Base-by-base conservation (phyloP, 2,113 vertebrate species). In the Cathartes aura region DNA sequence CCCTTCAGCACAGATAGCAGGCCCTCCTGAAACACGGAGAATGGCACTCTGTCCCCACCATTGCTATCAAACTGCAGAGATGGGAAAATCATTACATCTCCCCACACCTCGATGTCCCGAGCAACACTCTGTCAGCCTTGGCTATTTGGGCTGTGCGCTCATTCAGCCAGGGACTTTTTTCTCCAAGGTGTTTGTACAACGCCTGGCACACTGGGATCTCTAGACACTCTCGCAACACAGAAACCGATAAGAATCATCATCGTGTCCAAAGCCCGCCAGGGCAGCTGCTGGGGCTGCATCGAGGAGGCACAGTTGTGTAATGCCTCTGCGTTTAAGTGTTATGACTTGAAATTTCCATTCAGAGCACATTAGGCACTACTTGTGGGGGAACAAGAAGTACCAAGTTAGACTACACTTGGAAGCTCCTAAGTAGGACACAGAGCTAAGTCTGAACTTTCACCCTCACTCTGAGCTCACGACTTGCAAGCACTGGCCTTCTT, bases 101-200 rank as follows among this genome's bases (percentile, higher is more conserved):
- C 53, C 29, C 42, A 75, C 11, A 66, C 32, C 67, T 87, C 32
- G 24, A 3, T 1, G 2, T 34, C 48, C 34, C 6, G 2, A 45
- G 29, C 64, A 74, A 32, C 7, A 1, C n/a, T 30, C 42, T 14
- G 34, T 55, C n/a, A 74, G 60, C 29, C 50, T 52, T 56, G 36
- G 62, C 29, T 80, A 19, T 84, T 50, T 56, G 42, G 50, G 32
- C 55, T 1, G 0, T 42, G 13, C 1, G 0, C 56, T 88, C 4
- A 0, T 62, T 48, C 43, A 63, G 30, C 40, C 74, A 64, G 34
- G 48, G 36, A 13, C 1, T 2, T 4, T 16, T 78, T 72, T 43
- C 1, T 73, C 71, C 0, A 0, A 88, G 45, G 32, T 64, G 2
- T 75, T 60, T 72, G 30, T 52, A 56, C 74, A 56, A 1, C 0